Percentiles rank a stretch among this genome's conserved stretches.
Evolutionary conservation across 2,888 invertebrate species (phyloP).

Genomic region (Sepioteuthis lessoniana): DNA sequence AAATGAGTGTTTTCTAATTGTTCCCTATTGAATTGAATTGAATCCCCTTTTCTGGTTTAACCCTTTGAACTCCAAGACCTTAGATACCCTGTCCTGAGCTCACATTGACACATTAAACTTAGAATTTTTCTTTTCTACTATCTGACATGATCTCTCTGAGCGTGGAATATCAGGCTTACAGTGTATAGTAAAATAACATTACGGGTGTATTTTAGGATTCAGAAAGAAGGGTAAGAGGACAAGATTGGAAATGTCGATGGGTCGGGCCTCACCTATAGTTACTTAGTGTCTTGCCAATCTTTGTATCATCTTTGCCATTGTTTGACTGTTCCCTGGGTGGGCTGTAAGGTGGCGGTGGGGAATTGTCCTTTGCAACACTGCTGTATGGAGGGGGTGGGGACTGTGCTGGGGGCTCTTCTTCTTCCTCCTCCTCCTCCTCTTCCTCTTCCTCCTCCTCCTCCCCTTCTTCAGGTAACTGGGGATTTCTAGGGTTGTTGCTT

Average conservation of each 20-base stretch:
- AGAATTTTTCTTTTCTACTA: too few species aligned
- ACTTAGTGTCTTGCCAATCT: not conserved
- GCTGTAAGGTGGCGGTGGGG: slow-evolving; percentile 41
- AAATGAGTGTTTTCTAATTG: too few species aligned
- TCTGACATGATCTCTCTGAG: too few species aligned
- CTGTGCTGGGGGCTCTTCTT: not conserved
- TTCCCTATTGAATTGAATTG: too few species aligned
- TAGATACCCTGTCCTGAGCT: too few species aligned
- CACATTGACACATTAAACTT: too few species aligned
- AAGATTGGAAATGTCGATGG: not conserved
- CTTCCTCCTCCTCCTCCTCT: not conserved
- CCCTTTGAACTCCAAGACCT: too few species aligned
- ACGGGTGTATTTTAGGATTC: too few species aligned
- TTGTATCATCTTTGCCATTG: not conserved
- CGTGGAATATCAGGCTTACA: too few species aligned
- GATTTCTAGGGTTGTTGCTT: slow-evolving; percentile 36
- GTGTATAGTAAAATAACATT: too few species aligned
- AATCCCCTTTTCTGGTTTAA: too few species aligned
- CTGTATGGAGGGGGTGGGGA: slow-evolving; percentile 37
- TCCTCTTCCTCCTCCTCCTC: slow-evolving; percentile 13
- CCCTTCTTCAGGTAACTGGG: not conserved
- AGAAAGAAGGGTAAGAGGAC: not conserved
- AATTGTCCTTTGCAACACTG: slow-evolving; percentile 38
- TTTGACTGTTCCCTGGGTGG: slow-evolving; percentile 24
- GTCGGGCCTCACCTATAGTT: slow-evolving; percentile 36